Conservation (phyloP, 2,113 vertebrate genomes). For the Laticauda laticaudata region DNA sequence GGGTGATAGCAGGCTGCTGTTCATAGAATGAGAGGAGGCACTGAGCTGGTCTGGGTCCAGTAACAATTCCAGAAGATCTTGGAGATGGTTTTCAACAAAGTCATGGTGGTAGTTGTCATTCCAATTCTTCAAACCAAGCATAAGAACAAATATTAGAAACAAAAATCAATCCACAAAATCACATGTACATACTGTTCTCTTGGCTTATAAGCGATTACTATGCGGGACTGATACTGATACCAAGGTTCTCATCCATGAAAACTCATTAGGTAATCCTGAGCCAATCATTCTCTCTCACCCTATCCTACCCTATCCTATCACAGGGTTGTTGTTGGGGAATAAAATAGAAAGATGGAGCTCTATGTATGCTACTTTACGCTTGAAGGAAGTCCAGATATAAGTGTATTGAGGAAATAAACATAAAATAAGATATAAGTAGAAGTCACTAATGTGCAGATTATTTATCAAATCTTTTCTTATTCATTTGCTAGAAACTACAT, state of each 20-base stretch:
- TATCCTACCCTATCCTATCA: not conserved
- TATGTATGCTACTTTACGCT: not conserved
- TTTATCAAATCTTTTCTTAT: not conserved
- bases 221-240: not conserved
- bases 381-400: not conserved
- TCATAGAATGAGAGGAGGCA: conserved; percentile 72
- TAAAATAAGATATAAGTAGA: not conserved
- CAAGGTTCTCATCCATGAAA: not conserved
- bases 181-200: not conserved
- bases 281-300: not conserved
- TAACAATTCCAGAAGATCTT: conserved; percentile 85
- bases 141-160: conserved; percentile 34
- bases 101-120: conserved; percentile 86
- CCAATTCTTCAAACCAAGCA: conserved; percentile 81
- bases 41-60: conserved; percentile 85
- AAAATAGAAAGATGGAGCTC: not conserved
- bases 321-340: not conserved
- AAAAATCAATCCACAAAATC: not conserved
- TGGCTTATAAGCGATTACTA: not conserved
- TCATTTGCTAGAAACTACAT: not conserved
- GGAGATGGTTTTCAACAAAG: conserved; percentile 84
- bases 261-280: not conserved
- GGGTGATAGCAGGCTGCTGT: conserved; percentile 73
- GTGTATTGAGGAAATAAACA: not conserved
- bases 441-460: not conserved